Evolutionary conservation across 2,797 vertebrate genomes (phyloP), one percentile per base, ranked within the genome.

Genomic region (Remorina albescens): DNA sequence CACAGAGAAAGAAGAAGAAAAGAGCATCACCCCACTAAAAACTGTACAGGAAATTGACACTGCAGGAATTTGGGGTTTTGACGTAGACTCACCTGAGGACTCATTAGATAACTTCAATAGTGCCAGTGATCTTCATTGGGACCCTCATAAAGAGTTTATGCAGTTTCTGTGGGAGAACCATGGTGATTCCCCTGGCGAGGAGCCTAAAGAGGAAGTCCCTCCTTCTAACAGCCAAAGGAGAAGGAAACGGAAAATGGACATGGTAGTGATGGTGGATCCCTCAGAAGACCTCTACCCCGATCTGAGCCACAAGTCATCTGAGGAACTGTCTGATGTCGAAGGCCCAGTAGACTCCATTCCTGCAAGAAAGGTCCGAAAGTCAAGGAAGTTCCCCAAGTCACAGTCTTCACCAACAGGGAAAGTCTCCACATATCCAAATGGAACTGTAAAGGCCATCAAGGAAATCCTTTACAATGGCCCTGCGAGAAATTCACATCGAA

Each of bases 171-270:
- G 93, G 92, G 93, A 95, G 6, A 93, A 92, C 67, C 95, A 96
- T 84, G 95, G 95, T 49, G 95, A 96, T 83, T 94, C 91, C 18
- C 92, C 95, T 39, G 86, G 90, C 47, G 95, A 96, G 67, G 96
- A 96, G 83, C 79, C 86, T 32, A 84, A 90, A 80, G 85, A 92
- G 2, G 78, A 91, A 32, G 71, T 81, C 56, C 50, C 67, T 71
- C 63, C 87, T n/a, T 23, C 85, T 59, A 86, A 81, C 64, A 89
- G 50, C 74, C 95, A 96, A 91, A 97, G 96, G 90, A 97, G 95
- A 81, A 95, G 97, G 65, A 99, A 98, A 91, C 94, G 97, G 78
- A 99, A 99, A 93, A 97, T 97, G 96, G 97, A 99, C 86, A 96
- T 98, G 90, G 97, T 97, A 83, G 96, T 97, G 83, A 97, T 97